A percentile compares a stretch with the other conserved stretches of the same genome.
Evolutionary conservation across 2,888 invertebrate genomes (phyloP).

Genomic region (Fragum fragum): DNA sequence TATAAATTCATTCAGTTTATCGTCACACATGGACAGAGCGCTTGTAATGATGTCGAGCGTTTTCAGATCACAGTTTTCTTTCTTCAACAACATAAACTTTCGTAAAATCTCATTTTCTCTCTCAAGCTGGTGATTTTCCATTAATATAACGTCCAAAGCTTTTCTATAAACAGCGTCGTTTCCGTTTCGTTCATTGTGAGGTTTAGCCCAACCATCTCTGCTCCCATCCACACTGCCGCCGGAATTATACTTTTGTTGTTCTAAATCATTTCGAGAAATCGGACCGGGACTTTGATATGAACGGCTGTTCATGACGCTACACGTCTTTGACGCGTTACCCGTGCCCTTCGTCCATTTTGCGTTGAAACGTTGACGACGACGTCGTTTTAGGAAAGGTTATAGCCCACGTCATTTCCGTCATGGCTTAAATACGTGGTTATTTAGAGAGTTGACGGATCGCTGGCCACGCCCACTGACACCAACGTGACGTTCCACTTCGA

Average conservation of each 20-base stretch:
- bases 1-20: constrained; percentile 53
- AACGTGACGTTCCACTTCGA: no score
- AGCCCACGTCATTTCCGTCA: constrained; percentile 4
- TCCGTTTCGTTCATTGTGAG: neutral
- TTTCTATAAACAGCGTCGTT: neutral
- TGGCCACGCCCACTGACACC: no score
- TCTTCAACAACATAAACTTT: constrained; percentile 51
- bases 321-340: neutral
- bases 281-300: neutral
- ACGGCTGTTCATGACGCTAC: neutral
- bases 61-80: constrained; percentile 60
- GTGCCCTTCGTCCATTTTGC: neutral
- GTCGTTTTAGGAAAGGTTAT: neutral
- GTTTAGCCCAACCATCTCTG: no score
- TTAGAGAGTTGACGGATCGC: no score
- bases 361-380: neutral
- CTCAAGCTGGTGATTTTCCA: constrained; percentile 29
- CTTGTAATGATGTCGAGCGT: constrained; percentile 55
- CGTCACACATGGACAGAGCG: constrained; percentile 57
- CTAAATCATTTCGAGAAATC: neutral
- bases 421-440: no score
- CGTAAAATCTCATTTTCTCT: constrained; percentile 64
- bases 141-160: neutral
- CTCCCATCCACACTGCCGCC: neutral
- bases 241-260: neutral